Percentiles rank a stretch among this genome's conserved stretches.
These are phyloP conservation scores for Hypolimnas misippus DNA, from an alignment of 2,888 invertebrate species.

Conservation along the genomic window DNA sequence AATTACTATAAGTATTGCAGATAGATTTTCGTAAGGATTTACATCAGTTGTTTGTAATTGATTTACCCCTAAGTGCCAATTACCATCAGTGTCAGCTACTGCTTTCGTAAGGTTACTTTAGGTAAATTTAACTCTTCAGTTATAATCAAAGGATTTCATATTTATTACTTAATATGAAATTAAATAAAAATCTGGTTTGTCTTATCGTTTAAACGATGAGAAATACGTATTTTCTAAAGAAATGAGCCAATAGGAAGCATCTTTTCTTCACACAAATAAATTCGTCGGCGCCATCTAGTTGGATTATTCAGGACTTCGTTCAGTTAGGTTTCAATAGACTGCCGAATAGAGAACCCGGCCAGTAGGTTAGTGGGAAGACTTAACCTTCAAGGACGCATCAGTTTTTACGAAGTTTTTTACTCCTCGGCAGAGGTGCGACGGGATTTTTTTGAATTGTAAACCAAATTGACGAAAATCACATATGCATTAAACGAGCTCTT, in stretches of 20 bases:
- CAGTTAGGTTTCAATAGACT: background rate
- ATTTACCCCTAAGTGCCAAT: no score
- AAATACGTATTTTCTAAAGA: no score
- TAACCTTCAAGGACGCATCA: constrained; percentile 57
- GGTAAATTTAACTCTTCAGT: no score
- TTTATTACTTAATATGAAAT: no score
- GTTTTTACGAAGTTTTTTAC: constrained; percentile 51
- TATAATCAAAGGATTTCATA: no score
- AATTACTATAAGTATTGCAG: no score
- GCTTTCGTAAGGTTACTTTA: no score
- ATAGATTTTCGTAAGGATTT: no score
- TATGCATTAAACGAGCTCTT: constrained; percentile 59
- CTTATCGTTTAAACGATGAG: no score
- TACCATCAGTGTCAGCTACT: no score
- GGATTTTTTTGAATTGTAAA: constrained; percentile 70
- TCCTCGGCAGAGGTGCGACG: constrained; percentile 48
- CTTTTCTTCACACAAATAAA: background rate
- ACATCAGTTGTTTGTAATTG: no score
- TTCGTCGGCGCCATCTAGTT: background rate
- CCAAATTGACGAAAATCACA: constrained; percentile 65
- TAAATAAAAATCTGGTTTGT: no score
- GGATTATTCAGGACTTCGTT: background rate
- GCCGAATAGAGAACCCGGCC: constrained; percentile 53
- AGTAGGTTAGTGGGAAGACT: constrained; percentile 65
- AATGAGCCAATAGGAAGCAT: background rate